Evolutionary conservation across 2,113 vertebrate species (phyloP).

Genomic region (Sphyrna mokarran): DNA sequence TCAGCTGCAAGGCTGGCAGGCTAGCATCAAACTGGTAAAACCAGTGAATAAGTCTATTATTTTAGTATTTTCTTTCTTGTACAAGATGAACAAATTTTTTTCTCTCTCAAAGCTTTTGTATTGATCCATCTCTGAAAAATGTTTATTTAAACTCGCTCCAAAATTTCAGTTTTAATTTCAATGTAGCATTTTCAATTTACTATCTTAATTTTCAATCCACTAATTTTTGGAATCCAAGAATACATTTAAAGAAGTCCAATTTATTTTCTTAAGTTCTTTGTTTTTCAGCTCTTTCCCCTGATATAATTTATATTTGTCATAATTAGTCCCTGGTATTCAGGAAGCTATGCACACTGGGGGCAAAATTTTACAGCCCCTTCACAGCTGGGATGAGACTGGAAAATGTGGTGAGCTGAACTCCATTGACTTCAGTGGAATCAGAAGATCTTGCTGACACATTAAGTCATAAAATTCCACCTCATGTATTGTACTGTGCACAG

Average conservation of each 20-base stretch:
- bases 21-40: neutral
- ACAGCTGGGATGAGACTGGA: too few species aligned
- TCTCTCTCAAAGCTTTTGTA: neutral
- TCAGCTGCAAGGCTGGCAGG: slow-evolving; percentile 22
- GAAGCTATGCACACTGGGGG: neutral
- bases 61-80: neutral
- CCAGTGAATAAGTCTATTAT: neutral
- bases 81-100: neutral
- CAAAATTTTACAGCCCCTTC: neutral
- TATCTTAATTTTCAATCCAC: neutral
- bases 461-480: too few species aligned
- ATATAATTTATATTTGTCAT: neutral
- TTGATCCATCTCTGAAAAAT: neutral
- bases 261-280: neutral
- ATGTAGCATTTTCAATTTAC: neutral
- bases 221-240: neutral
- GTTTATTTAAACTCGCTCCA: neutral
- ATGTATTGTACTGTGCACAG: neutral
- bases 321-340: neutral
- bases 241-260: neutral
- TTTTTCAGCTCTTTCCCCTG: neutral
- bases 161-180: slow-evolving; percentile 15
- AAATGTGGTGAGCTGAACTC: too few species aligned
- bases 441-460: too few species aligned
- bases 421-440: too few species aligned